Percentiles rank a stretch among this genome's conserved stretches.
Evolutionary conservation across 2,888 invertebrate species (phyloP).

Genomic region (Dynastes grantii): DNA sequence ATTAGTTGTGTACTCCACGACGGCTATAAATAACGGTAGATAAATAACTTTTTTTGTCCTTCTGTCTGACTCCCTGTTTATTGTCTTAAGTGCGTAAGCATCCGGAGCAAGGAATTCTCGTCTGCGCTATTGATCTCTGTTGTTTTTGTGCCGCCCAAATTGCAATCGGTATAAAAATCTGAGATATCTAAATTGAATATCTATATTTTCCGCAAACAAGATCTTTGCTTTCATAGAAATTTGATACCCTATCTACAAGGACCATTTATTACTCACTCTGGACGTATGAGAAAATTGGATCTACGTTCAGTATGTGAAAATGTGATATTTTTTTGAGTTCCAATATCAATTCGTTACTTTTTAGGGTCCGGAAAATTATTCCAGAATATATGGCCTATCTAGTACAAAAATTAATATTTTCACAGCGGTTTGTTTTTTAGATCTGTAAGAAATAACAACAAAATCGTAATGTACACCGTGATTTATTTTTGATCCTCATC

Average conservation of each 20-base stretch:
- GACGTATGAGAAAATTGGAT: conserved; percentile 37
- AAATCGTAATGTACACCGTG: no score
- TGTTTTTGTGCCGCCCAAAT: conserved; percentile 33
- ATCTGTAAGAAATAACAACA: no score
- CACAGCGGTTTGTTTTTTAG: no score
- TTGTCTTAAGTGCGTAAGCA: conserved; percentile 47
- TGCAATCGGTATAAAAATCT: conserved; percentile 40
- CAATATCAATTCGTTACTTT: not conserved
- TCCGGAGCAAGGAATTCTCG: conserved; percentile 12
- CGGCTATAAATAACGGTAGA: conserved; percentile 44
- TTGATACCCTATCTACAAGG: conserved; percentile 37
- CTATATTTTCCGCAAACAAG: conserved; percentile 44
- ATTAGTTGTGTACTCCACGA: conserved; percentile 35
- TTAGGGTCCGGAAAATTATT: not conserved
- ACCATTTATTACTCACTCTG: conserved; percentile 33
- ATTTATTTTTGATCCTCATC: no score
- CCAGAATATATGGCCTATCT: no score
- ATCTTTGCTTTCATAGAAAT: conserved; percentile 43
- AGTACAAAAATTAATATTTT: no score
- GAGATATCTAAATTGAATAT: conserved; percentile 49
- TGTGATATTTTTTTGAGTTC: not conserved
- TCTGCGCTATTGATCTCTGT: conserved; percentile 24
- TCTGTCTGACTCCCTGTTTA: conserved; percentile 43
- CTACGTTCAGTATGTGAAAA: not conserved
- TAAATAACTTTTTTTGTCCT: conserved; percentile 47